These are phyloP conservation scores for Mesorhabditis spiculigera DNA, from an alignment of 2,888 invertebrate species.

Conservation along the genomic window DNA sequence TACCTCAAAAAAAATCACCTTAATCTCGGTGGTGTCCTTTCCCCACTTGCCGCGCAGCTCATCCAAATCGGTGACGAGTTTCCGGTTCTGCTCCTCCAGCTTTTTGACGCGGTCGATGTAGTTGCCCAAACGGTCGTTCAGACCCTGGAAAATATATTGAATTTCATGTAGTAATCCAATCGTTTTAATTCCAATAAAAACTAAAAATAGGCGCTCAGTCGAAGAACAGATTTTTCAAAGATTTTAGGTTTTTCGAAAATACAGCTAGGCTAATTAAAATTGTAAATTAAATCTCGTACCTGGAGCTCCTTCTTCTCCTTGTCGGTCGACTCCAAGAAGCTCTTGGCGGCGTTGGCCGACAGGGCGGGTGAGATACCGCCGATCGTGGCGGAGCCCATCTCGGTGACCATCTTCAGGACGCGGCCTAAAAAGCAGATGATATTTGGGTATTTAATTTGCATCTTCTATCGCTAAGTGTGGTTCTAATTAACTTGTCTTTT, in stretches of 20 bases:
- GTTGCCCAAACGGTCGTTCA: conserved; percentile 64
- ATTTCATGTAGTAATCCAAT: background rate
- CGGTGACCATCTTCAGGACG: conserved; percentile 58
- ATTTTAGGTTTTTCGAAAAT: background rate
- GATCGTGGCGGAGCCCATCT: conserved; percentile 57
- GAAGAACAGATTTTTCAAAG: background rate
- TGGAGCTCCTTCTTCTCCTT: conserved; percentile 64
- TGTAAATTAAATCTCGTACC: conserved; percentile 19
- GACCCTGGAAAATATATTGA: conserved; percentile 43
- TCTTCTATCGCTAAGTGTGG: background rate
- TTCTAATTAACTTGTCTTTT: background rate
- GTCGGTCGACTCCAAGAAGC: conserved; percentile 58
- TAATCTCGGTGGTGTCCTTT: conserved; percentile 57
- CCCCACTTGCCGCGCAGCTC: conserved; percentile 57
- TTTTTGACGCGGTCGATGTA: conserved; percentile 63
- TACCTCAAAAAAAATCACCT: conserved; percentile 29
- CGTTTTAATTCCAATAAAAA: no score
- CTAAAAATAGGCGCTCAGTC: no score
- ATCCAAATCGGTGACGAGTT: conserved; percentile 56
- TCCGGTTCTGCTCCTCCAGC: conserved; percentile 57
- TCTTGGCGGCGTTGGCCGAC: conserved; percentile 56
- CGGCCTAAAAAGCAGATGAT: conserved; percentile 44
- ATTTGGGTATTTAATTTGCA: background rate
- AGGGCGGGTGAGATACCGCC: conserved; percentile 57
- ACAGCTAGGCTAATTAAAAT: conserved; percentile 11